phyloP scores from a whole-genome alignment of 2,888 invertebrate species.

The Tenodera sinensis region DNA sequence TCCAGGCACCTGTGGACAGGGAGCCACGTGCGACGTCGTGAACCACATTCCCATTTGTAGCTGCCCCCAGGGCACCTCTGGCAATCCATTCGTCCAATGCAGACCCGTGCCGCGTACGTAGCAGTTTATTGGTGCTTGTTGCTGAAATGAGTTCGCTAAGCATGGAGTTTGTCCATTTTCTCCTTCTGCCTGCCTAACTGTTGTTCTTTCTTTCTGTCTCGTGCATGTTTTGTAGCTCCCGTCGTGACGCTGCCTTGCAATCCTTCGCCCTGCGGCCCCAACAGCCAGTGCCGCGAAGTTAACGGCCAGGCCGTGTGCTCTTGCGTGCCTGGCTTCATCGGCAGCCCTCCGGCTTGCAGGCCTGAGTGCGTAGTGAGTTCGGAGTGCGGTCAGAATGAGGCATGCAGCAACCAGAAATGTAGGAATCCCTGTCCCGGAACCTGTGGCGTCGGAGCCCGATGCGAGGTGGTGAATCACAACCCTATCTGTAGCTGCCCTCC shows the following conservation, averaged over 20 bases:
- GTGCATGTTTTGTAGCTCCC: constrained; percentile 53
- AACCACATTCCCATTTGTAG: constrained; percentile 74
- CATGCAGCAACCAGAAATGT: constrained; percentile 73
- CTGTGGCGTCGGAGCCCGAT: constrained; percentile 71
- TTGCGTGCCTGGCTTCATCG: constrained; percentile 69
- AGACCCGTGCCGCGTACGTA: constrained; percentile 53
- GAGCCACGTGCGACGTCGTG: constrained; percentile 68
- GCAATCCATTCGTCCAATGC: constrained; percentile 70
- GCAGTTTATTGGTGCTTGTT: neutral
- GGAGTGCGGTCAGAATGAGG: constrained; percentile 64
- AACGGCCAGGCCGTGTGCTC: constrained; percentile 58
- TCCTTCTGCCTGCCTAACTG: neutral
- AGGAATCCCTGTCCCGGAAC: constrained; percentile 65
- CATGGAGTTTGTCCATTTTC: neutral
- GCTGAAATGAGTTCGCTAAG: neutral
- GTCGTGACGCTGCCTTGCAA: constrained; percentile 59
- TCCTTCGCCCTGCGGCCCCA: constrained; percentile 62
- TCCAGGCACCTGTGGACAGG: constrained; percentile 70
- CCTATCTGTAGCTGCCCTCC: constrained; percentile 71
- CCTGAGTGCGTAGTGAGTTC: constrained; percentile 74
- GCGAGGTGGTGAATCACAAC: constrained; percentile 72
- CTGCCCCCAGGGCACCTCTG: constrained; percentile 65
- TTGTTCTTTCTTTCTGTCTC: constrained; percentile 50
- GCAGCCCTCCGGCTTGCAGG: constrained; percentile 68
- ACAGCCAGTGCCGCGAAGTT: constrained; percentile 67